Evolutionary conservation across 2,888 invertebrate genomes (phyloP), one percentile per base, ranked within the genome.

Genomic region (Monopis laevigella): DNA sequence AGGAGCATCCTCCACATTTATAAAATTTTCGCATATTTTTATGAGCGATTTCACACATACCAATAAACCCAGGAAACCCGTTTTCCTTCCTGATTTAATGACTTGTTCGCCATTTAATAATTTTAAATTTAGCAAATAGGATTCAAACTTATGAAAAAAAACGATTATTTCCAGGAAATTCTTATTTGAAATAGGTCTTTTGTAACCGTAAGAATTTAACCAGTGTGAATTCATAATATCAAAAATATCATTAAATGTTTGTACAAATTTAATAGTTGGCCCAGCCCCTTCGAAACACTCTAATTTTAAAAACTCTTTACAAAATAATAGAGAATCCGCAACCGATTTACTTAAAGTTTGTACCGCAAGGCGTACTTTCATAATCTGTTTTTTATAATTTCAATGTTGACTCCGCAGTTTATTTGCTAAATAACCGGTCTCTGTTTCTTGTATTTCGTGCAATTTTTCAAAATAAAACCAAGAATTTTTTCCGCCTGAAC

Each of bases 11-110:
- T 13, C 12, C 1, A 30, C 19, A 2, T 6, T 18, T n/a, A 21
- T 32, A 10, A 7, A 10, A 5, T 24, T 10, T 7, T 34, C 11
- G 21, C 21, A 46, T 12, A 44, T 8, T 6, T 41, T 10, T 16
- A 21, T 13, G 7, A 45, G 8, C 1, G 41, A 39, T 14, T 24
- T 13, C 40, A 45, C 42, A 13, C 43, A 40, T 1, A 34, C 13
- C 6, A 46, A 1, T 26, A 46, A 46, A 1, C 44, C 46, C 19
- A 10, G 13, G n/a, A 46, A 46, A 10, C 46, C 39, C 10, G 43
- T 42, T 24, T 24, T 24, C 10, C 24, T 6, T 24, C 24, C 24
- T 10, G 24, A 24, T 24, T 24, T 24, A 24, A 24, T 24, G 6
- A 24, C 24, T 10, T 6, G 24, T 10, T 24, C 24, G 24, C 24